Base-by-base conservation (phyloP, 2,888 invertebrate species). In the Iphiclides podalirius region DNA sequence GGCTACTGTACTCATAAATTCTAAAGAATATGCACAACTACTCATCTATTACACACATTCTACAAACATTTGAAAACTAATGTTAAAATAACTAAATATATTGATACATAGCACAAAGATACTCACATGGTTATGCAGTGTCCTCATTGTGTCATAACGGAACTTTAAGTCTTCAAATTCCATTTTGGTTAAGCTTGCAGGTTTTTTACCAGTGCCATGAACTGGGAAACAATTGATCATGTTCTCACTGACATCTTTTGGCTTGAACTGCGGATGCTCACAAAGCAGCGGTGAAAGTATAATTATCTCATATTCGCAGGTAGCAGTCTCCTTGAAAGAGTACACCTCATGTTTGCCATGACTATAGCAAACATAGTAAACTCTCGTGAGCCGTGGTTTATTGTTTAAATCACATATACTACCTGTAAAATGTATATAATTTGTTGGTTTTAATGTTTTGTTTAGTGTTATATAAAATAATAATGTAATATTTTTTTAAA, bases 261-360 rank as follows among this genome's bases (percentile, higher is more conserved):
- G 93, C 64, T 93, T 94, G 69, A 95, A 99, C 53, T 93, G 92
- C 0, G 98, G 98, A 88, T 98, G 98, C 26, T 90, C 89, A 70
- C 99, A 99, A 0, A 99, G 88, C 7, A 94, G 79, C 0, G 96
- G 94, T 0, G 98, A 96, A 14, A 98, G 87, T 9, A 99, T 94
- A 9, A 98, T 92, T 4, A 91, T 94, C 80, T 98, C 98, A 73
- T 99, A 99, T 75, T 97, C 95, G 71, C 99, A 99, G 0, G 96
- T 97, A 0, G 96, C 94, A 0, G 94, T 95, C 79, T 98, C 98
- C 70, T 98, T 98, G 53, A 98, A 91, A 0, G 96, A 96, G 72
- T 95, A 96, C 1, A 98, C 93, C 71, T 98, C 98, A 62, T 97
- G 96, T 65, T 96, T 95, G 1, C 96, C 96, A 62, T 95, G 94